These are phyloP conservation scores for Scolanthus callimorphus DNA, from an alignment of 92 coral and sea anemone species.

Conservation along the genomic window DNA sequence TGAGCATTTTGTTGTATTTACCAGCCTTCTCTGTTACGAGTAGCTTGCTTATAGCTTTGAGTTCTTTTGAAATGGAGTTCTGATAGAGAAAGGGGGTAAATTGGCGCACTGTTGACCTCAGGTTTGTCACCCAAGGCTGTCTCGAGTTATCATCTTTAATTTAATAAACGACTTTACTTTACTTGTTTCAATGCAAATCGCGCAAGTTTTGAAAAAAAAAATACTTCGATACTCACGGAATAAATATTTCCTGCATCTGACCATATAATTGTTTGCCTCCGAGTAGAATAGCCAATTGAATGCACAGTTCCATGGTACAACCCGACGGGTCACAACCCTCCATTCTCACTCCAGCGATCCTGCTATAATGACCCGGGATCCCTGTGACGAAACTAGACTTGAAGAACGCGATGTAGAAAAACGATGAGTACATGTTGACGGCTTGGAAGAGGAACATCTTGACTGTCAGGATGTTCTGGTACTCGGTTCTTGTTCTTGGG, in stretches of 20 bases:
- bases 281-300: conserved; percentile 43
- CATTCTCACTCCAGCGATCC: conserved; percentile 23
- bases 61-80: too few relatives aligned
- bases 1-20: too few relatives aligned
- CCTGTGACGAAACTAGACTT: conserved; percentile 37
- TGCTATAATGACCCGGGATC: conserved; percentile 28
- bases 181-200: too few relatives aligned
- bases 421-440: conserved; percentile 48
- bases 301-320: conserved; percentile 42
- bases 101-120: too few relatives aligned
- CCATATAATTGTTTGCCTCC: conserved; percentile 43
- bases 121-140: too few relatives aligned
- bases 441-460: conserved; percentile 60
- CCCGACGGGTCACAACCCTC: conserved; percentile 69
- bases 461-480: conserved; percentile 46
- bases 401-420: conserved; percentile 58
- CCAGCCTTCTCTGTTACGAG: too few relatives aligned
- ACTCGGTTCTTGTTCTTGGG: conserved; percentile 50
- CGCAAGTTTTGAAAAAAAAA: too few relatives aligned
- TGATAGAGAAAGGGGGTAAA: too few relatives aligned
- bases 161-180: too few relatives aligned
- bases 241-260: conserved; percentile 19
- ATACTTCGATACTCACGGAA: conserved; percentile 39
- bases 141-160: too few relatives aligned
- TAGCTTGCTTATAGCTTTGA: too few relatives aligned